Base-by-base conservation (phyloP, 2,797 vertebrate species). In the Platyrinchus mystaceus region DNA sequence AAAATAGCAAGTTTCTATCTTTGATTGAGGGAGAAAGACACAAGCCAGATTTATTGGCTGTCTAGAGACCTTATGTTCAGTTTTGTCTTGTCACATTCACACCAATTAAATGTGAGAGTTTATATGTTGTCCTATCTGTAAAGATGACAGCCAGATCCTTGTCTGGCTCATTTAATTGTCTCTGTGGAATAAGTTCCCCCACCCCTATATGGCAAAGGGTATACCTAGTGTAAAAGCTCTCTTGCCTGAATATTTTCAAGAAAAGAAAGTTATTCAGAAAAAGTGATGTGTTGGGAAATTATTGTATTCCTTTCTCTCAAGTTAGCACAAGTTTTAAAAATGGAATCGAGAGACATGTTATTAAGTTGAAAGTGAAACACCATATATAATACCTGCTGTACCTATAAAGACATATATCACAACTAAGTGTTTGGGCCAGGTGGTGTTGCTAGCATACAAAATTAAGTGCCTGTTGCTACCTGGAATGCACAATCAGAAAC, bases 21-120 rank as follows among this genome's bases (percentile, higher is more conserved):
- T 95, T 93, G 94, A 92, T 58, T 74, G 89, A 93, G 79, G 41
- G 68, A 91, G 73, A 89, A 96, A 94, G 87, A 92, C 89, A 85
- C 58, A 87, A 94, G 84, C 50, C 92, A 95, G 91, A 96, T 95
- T 94, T 95, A 95, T 79, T 95, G 73, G 89, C 82, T 94, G 94
- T 93, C 93, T 95, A 64, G 95, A 95, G 94, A 96, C 93, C 96
- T 95, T 97, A 94, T 96, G 92, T 96, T 96, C 93, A 76, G 91
- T 90, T 95, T 97, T 94, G 64, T 89, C 92, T 92, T 94, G 89
- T 96, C 87, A 94, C 47, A 86, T 94, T 97, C 73, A 4, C 94
- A 95, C 94, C 94, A 96, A 97, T 97, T 97, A 97, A 96, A 96
- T 95, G 91, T 95, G 94, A 95, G 92, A 96, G 91, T 91, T 95